These are phyloP conservation scores for Semibalanus balanoides DNA, from an alignment of 1,140 invertebrate genomes.

Conservation along the genomic window DNA sequence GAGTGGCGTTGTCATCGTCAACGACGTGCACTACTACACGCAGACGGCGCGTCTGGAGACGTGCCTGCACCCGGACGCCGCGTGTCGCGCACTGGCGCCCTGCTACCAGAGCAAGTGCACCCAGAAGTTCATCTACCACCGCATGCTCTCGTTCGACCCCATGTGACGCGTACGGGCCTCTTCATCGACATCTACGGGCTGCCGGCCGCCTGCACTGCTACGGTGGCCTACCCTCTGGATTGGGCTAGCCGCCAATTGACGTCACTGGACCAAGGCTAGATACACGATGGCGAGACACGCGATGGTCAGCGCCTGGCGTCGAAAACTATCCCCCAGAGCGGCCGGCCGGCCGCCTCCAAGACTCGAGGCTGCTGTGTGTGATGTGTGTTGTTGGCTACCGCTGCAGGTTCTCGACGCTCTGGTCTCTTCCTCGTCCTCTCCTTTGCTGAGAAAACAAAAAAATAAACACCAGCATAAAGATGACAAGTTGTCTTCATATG, in stretches of 20 bases:
- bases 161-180: slow-evolving; percentile 24
- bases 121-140: slow-evolving; percentile 25
- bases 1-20: slow-evolving; percentile 25
- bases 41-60: slow-evolving; percentile 25
- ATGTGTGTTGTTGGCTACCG: not conserved
- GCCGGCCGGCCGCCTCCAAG: not conserved
- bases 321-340: not conserved
- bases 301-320: not conserved
- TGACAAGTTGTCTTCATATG: too few relatives aligned
- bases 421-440: too few relatives aligned
- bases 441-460: too few relatives aligned
- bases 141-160: slow-evolving; percentile 24
- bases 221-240: slow-evolving; percentile 17
- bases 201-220: slow-evolving; percentile 25
- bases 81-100: slow-evolving; percentile 23
- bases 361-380: not conserved
- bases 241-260: not conserved
- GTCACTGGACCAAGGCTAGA: too few relatives aligned
- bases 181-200: slow-evolving; percentile 26
- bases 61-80: too few relatives aligned
- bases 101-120: slow-evolving; percentile 23
- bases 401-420: not conserved
- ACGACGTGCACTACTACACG: slow-evolving; percentile 23
- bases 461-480: too few relatives aligned
- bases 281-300: not conserved